phyloP scores from a whole-genome alignment of 1,140 invertebrate species.

The Lordiphosa collinella region DNA sequence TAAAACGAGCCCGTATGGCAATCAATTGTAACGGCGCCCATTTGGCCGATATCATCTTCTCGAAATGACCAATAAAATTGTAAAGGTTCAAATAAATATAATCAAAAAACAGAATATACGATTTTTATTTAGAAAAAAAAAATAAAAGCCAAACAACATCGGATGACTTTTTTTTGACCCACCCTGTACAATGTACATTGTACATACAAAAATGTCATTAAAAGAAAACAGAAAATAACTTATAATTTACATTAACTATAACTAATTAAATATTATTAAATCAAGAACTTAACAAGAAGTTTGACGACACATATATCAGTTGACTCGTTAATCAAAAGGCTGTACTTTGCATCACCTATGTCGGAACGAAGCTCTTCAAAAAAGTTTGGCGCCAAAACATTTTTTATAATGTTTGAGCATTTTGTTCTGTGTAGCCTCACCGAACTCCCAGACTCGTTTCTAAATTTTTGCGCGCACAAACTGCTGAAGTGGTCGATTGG shows the following conservation, averaged over 20 bases:
- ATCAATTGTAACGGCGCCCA: too few relatives aligned
- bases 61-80: too few relatives aligned
- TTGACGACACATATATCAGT: constrained; percentile 8
- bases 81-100: too few relatives aligned
- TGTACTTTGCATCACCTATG: constrained; percentile 8
- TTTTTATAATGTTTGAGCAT: not conserved
- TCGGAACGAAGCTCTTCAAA: constrained; percentile 1
- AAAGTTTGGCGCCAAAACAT: constrained; percentile 2
- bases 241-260: not conserved
- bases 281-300: constrained; percentile 2
- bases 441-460: not conserved
- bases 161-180: too few relatives aligned
- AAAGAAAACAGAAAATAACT: not conserved
- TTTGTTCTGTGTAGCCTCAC: constrained; percentile 1
- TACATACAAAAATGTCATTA: constrained; percentile 2
- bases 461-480: constrained; percentile 3
- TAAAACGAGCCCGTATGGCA: too few relatives aligned
- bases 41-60: too few relatives aligned
- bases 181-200: too few relatives aligned
- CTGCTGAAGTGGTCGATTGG: not conserved
- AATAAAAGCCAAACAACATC: too few relatives aligned
- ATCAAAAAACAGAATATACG: too few relatives aligned
- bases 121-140: too few relatives aligned
- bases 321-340: constrained; percentile 6
- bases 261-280: constrained; percentile 5